Percentiles rank a stretch among this genome's conserved stretches.
These are phyloP conservation scores for Tetrax tetrax DNA, from an alignment of 2,113 vertebrate genomes.

Conservation along the genomic window DNA sequence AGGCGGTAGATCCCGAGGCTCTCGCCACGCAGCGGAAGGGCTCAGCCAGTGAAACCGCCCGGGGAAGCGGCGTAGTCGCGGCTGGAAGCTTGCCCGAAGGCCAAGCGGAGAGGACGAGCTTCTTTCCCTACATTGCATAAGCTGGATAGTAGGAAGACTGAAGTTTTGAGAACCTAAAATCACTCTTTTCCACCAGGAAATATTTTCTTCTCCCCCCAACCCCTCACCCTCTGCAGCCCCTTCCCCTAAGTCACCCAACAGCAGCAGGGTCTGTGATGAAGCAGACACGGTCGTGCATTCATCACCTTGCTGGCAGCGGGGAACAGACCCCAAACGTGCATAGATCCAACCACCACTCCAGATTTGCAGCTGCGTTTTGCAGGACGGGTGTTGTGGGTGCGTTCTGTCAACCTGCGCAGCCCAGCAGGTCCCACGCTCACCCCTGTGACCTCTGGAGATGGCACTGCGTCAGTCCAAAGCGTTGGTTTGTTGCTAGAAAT, in stretches of 20 bases:
- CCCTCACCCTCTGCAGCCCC: background rate
- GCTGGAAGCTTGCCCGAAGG: background rate
- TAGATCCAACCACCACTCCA: background rate
- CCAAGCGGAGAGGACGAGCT: background rate
- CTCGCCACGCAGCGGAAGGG: background rate
- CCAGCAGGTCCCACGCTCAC: background rate
- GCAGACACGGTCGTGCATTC: background rate
- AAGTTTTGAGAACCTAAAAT: background rate
- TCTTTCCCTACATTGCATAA: background rate
- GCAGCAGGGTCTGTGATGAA: background rate
- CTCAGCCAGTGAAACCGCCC: background rate
- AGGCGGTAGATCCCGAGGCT: background rate
- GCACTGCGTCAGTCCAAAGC: accelerated
- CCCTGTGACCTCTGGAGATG: background rate
- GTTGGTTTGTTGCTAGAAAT: background rate
- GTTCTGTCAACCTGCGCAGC: background rate
- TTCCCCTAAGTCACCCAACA: background rate
- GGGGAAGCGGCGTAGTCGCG: accelerated
- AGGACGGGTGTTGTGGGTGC: accelerated
- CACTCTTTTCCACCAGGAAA: background rate
- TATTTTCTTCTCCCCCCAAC: background rate
- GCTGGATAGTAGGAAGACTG: background rate
- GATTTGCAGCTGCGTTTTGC: background rate
- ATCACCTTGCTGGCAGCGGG: background rate
- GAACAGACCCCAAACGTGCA: background rate